Percentiles rank a stretch among this genome's conserved stretches.
Evolutionary conservation across 2,888 invertebrate species (phyloP).

Genomic region (Nasonia oneida): DNA sequence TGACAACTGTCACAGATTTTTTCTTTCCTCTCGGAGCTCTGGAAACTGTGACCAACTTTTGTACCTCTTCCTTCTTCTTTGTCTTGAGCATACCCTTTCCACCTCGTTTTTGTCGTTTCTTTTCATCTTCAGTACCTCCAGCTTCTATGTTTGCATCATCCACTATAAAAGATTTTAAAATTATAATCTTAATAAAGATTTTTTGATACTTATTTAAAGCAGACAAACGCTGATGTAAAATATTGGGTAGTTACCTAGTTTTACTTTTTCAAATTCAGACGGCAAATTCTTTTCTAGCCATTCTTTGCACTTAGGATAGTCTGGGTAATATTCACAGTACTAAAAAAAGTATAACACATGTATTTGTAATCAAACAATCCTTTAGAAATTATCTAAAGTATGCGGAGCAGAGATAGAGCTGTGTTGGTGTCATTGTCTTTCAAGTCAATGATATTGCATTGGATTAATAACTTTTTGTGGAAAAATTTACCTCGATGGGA

Average conservation of each 20-base stretch:
- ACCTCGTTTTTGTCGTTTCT: slow-evolving; percentile 97
- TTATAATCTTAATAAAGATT: background rate
- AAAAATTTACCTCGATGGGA: slow-evolving; percentile 89
- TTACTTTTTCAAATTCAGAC: slow-evolving; percentile 94
- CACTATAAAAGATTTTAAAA: slow-evolving; percentile 22
- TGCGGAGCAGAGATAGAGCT: background rate
- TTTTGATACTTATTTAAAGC: background rate
- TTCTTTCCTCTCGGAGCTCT: slow-evolving; percentile 98
- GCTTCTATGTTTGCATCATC: slow-evolving; percentile 57
- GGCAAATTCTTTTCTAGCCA: slow-evolving; percentile 98
- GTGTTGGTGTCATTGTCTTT: background rate
- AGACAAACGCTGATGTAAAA: slow-evolving; percentile 2
- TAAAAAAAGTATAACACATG: slow-evolving; percentile 75
- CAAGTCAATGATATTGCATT: background rate
- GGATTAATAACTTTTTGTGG: background rate
- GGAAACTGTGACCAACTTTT: slow-evolving; percentile 91
- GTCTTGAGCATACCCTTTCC: slow-evolving; percentile 97
- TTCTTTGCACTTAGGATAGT: slow-evolving; percentile 97
- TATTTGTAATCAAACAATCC: slow-evolving; percentile 1
- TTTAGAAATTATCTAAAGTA: background rate
- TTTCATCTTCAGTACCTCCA: slow-evolving; percentile 90
- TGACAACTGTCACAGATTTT: slow-evolving; percentile 98
- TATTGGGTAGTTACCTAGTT: slow-evolving; percentile 81
- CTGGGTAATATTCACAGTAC: slow-evolving; percentile 99
- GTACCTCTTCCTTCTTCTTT: slow-evolving; percentile 95